A percentile compares a stretch with the other conserved stretches of the same genome.
These are phyloP conservation scores for Tenthredo livida DNA, from an alignment of 2,888 invertebrate species.

Conservation along the genomic window DNA sequence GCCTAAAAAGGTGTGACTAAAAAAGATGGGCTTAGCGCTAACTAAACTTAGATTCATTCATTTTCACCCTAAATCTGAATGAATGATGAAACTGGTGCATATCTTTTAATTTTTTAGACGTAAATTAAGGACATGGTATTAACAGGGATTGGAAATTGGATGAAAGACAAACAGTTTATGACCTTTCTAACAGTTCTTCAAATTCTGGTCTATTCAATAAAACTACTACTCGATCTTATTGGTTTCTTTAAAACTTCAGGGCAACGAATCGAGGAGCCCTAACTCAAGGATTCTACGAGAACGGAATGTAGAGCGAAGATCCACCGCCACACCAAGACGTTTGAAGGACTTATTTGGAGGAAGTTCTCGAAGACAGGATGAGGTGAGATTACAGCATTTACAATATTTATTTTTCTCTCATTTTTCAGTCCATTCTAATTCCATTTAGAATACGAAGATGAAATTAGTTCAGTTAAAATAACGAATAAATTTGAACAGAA, in stretches of 20 bases:
- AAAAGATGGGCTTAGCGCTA: constrained; percentile 4
- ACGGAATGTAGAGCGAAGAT: constrained; percentile 69
- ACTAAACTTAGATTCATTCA: background rate
- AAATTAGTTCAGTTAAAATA: background rate
- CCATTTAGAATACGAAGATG: background rate
- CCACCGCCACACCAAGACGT: constrained; percentile 71
- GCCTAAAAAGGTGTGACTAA: constrained; percentile 1
- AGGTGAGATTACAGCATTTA: constrained; percentile 63
- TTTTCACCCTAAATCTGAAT: background rate
- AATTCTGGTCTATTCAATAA: background rate
- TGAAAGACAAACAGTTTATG: background rate
- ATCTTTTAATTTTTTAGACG: background rate
- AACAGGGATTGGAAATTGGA: constrained; percentile 9
- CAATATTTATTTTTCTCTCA: constrained; percentile 11
- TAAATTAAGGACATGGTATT: background rate
- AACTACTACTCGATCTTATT: background rate
- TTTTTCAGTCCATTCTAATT: constrained; percentile 14
- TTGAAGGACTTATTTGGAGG: constrained; percentile 68
- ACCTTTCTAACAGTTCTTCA: background rate
- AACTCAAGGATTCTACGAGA: constrained; percentile 69
- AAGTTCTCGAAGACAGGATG: constrained; percentile 69
- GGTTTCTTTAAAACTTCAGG: constrained; percentile 61
- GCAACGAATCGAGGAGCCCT: constrained; percentile 71
- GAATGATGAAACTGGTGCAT: background rate
- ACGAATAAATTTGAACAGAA: constrained; percentile 62